Percentiles rank a stretch among this genome's conserved stretches.
phyloP scores from a whole-genome alignment of 1,140 invertebrate genomes.

The Cardiocondyla obscurior region DNA sequence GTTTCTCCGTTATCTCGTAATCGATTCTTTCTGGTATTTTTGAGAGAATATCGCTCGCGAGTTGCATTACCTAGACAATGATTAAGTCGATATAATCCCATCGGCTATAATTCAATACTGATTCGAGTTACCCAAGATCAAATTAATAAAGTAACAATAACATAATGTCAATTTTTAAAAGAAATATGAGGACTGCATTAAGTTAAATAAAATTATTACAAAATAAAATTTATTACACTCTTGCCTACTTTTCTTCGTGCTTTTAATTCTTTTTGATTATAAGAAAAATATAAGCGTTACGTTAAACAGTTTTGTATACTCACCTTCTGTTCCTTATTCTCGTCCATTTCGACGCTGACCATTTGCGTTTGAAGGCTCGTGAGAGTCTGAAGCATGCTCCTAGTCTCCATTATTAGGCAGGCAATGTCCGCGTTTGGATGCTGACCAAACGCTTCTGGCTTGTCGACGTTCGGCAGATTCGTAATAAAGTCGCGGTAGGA shows the following conservation, averaged over 20 bases:
- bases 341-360: constrained; percentile 83
- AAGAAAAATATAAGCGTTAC: neutral
- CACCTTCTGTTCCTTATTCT: constrained; percentile 89
- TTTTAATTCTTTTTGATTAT: neutral
- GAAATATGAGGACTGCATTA: neutral
- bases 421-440: constrained; percentile 96
- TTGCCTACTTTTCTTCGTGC: neutral
- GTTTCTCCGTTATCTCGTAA: constrained; percentile 89
- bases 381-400: constrained; percentile 91
- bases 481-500: constrained; percentile 91
- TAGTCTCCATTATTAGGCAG: constrained; percentile 90
- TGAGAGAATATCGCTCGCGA: constrained; percentile 88
- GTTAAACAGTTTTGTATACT: neutral
- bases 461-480: constrained; percentile 89
- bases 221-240: neutral
- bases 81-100: neutral
- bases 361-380: constrained; percentile 91
- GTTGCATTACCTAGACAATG: constrained; percentile 86
- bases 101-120: neutral
- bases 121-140: neutral
- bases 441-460: constrained; percentile 94
- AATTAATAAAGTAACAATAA: constrained; percentile 8
- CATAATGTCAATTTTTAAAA: neutral
- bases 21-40: constrained; percentile 90
- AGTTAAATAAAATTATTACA: neutral